Conservation (phyloP, 2,113 vertebrate genomes). For the Pycnonotus jocosus region DNA sequence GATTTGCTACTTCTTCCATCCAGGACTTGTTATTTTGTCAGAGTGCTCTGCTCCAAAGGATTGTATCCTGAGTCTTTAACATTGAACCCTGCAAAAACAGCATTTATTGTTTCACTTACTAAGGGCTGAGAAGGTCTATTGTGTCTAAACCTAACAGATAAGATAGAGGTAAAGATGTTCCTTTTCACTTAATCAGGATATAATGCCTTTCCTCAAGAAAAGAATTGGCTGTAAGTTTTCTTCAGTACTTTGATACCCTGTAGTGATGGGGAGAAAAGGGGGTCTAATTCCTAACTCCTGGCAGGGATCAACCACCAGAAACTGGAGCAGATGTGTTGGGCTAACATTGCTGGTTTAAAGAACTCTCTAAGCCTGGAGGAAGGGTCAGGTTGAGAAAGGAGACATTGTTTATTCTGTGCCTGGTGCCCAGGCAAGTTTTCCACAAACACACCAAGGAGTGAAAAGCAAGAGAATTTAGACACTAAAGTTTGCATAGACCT, state of each 20-base stretch:
- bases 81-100: background rate
- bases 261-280: background rate
- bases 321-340: background rate
- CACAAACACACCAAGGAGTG: background rate
- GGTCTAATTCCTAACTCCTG: background rate
- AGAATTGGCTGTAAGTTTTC: background rate
- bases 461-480: background rate
- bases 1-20: background rate
- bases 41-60: background rate
- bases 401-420: background rate
- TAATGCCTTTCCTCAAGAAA: background rate
- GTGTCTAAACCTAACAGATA: background rate
- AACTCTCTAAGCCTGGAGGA: background rate
- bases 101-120: background rate
- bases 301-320: background rate
- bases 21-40: background rate
- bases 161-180: background rate
- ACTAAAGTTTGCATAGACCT: background rate
- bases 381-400: background rate
- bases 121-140: background rate
- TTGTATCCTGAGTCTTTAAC: fast-evolving
- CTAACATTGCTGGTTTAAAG: background rate
- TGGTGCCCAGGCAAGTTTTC: background rate
- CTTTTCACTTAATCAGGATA: background rate
- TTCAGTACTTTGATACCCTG: background rate